phyloP scores from a whole-genome alignment of 2,888 invertebrate genomes.

The Drosophila anceps region DNA sequence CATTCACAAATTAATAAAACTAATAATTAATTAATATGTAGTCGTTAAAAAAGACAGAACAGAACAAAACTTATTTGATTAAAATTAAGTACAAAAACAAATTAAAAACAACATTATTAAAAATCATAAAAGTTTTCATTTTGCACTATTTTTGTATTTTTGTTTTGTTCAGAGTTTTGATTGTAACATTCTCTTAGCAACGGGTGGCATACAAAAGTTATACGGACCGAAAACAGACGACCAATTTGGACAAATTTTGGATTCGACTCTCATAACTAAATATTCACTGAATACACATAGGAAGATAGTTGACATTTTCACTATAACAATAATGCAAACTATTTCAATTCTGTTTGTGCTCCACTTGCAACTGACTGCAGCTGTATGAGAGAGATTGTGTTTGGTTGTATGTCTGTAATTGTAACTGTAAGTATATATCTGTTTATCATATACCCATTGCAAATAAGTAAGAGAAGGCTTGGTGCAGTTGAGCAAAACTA shows the following conservation, averaged over 20 bases:
- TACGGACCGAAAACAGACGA: neutral
- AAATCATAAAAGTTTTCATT: neutral
- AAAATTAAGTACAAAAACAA: neutral
- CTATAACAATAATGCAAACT: conserved; percentile 35
- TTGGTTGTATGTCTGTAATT: neutral
- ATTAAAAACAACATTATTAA: too few relatives aligned
- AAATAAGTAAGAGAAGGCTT: neutral
- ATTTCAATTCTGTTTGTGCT: conserved; percentile 45
- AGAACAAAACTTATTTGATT: neutral
- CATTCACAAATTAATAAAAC: too few relatives aligned
- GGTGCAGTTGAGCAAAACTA: neutral
- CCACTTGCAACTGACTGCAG: neutral
- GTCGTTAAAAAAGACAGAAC: neutral
- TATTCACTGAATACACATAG: conserved; percentile 15
- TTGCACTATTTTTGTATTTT: neutral
- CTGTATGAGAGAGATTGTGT: neutral
- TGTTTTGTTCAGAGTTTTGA: neutral
- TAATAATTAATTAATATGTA: neutral
- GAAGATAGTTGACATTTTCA: conserved; percentile 38
- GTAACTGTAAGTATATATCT: neutral
- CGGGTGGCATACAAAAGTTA: neutral
- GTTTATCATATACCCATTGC: neutral
- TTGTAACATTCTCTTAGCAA: neutral
- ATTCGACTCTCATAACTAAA: conserved; percentile 18
- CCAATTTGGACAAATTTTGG: conserved; percentile 24